Evolutionary conservation across 2,888 invertebrate genomes (phyloP), one percentile per base, ranked within the genome.

Genomic region (Hedychridium roseum): DNA sequence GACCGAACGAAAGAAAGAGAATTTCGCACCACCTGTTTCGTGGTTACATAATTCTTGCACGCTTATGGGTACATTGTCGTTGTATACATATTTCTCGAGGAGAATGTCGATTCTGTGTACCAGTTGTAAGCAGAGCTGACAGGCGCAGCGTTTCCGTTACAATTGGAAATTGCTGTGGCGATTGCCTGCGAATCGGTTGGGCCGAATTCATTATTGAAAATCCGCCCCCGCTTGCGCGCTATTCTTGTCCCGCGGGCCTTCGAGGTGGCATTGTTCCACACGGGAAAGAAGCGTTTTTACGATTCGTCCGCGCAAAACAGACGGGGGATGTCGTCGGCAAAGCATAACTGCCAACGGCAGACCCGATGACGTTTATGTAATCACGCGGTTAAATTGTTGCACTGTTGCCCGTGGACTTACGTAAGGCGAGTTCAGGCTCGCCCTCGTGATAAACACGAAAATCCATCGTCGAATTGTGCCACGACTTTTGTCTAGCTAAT

Each of bases 321-420:
- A 53, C 51, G 50, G 64, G 64, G 64, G 64, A 62, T 60, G 67
- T 68, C 69, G 54, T 42, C 49, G 55, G 50, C 65, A 72, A 66
- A 62, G 56, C 51, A 61, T 65, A 64, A 68, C 66, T 66, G 73
- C 74, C 74, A 73, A 53, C 34, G 47, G 53, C 74, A 74, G 70
- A 50, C 52, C 45, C 51, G 60, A 58, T 62, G 59, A 60, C 55
- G 62, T 69, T 73, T 73, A 70, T 63, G 58, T 71, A 73, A 74
- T 64, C 57, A 56, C 51, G 54, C 63, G 65, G 58, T 70, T 66
- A 64, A 70, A 70, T 68, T 63, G 56, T 60, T 62, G 55, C 60
- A 64, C 54, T 46, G 52, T 60, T 64, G 60, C 57, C 55, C 41
- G 56, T 37, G 28, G 44, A 46, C 48, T 69, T 70, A 66, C 43